These are phyloP conservation scores for Oryzias woworae DNA, from an alignment of 2,113 vertebrate species.

Conservation along the genomic window DNA sequence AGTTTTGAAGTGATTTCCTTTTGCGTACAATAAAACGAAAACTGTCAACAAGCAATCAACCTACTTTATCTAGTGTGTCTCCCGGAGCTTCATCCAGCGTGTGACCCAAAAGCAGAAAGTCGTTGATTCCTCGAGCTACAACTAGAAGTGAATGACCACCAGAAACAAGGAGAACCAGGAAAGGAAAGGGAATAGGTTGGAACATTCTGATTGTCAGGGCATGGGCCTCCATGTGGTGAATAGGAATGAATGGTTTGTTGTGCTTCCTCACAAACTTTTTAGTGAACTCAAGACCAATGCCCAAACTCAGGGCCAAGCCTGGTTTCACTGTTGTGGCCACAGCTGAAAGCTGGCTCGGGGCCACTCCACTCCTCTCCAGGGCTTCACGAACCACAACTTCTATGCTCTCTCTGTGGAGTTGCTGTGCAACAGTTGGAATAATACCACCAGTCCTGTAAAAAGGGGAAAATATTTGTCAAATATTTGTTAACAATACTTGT, in stretches of 20 bases:
- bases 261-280: conserved; percentile 75
- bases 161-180: conserved; percentile 91
- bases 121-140: conserved; percentile 83
- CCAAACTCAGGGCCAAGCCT: conserved; percentile 86
- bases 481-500: not conserved
- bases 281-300: conserved; percentile 86
- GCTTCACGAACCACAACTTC: conserved; percentile 84
- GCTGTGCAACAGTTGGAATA: conserved; percentile 87
- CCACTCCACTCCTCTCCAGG: conserved; percentile 73
- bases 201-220: conserved; percentile 89
- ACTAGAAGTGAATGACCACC: conserved; percentile 93
- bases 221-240: conserved; percentile 98
- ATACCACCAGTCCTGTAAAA: conserved; percentile 88
- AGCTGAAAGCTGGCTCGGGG: conserved; percentile 79
- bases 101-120: conserved; percentile 91
- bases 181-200: conserved; percentile 84
- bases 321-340: conserved; percentile 91
- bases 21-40: not conserved
- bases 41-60: not conserved
- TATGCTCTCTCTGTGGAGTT: conserved; percentile 89
- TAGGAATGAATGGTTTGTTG: conserved; percentile 89
- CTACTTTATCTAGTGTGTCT: conserved; percentile 92
- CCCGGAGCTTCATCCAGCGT: conserved; percentile 88
- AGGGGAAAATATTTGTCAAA: not conserved
- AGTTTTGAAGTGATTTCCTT: not conserved